phyloP scores from a whole-genome alignment of 2,797 vertebrate genomes.

The Chelon labrosus region DNA sequence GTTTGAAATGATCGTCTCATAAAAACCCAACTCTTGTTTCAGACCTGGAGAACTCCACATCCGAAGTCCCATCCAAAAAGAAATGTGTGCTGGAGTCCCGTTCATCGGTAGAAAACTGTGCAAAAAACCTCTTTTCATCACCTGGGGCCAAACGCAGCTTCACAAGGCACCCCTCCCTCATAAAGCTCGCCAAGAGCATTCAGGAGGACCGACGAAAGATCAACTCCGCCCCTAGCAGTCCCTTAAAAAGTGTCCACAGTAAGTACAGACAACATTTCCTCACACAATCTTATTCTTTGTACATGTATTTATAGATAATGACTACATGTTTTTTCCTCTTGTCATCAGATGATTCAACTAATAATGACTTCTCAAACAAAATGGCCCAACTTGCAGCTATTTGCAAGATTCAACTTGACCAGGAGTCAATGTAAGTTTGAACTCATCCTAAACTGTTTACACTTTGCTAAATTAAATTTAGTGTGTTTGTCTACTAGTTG shows the following conservation, averaged over 20 bases:
- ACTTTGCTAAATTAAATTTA: not conserved
- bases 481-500: not conserved
- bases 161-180: conserved; percentile 94
- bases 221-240: conserved; percentile 93
- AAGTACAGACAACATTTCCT: conserved; percentile 29
- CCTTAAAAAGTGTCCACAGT: conserved; percentile 85
- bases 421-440: conserved; percentile 86
- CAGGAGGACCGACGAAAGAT: conserved; percentile 94
- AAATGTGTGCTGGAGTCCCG: conserved; percentile 69
- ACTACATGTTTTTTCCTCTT: not conserved
- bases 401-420: conserved; percentile 90
- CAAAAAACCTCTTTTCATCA: conserved; percentile 94
- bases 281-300: fast-evolving
- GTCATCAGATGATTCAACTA: conserved; percentile 58
- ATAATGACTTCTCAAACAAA: conserved; percentile 80
- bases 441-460: not conserved
- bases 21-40: conserved; percentile 28
- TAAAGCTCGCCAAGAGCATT: conserved; percentile 92
- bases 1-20: not conserved
- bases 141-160: conserved; percentile 87
- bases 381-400: conserved; percentile 92
- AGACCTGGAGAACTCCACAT: conserved; percentile 63
- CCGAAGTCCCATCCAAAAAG: conserved; percentile 36
- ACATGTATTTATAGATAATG: not conserved
- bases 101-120: conserved; percentile 88